A percentile compares a stretch with the other conserved stretches of the same genome.
phyloP scores from a whole-genome alignment of 2,113 vertebrate genomes.

The Hypomesus transpacificus region DNA sequence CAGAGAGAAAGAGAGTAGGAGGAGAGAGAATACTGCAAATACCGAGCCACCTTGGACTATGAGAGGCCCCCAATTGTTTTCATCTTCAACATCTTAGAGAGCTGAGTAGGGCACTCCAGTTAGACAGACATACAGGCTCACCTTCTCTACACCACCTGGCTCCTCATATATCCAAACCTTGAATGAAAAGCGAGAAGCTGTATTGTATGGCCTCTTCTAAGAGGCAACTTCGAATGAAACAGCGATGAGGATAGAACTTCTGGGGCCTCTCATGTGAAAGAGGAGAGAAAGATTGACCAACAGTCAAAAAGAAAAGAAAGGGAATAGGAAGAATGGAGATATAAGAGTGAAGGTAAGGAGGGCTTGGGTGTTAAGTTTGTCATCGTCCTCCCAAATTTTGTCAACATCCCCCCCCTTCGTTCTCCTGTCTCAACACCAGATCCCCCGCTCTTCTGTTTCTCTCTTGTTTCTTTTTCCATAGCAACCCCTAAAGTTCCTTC shows the following conservation, averaged over 20 bases:
- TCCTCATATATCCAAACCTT: conserved; percentile 18
- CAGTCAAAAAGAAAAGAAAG: conserved; percentile 34
- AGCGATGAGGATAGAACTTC: conserved; percentile 24
- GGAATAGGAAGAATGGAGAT: not conserved
- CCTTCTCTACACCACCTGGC: not conserved
- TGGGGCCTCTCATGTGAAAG: conserved; percentile 21
- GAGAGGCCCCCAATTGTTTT: not conserved
- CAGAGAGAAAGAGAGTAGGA: too few relatives aligned
- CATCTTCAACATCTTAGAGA: conserved; percentile 23
- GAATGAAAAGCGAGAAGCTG: not conserved
- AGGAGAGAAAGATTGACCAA: conserved; percentile 52
- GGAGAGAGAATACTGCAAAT: too few relatives aligned
- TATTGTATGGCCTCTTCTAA: conserved; percentile 16
- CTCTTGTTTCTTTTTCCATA: conserved; percentile 45
- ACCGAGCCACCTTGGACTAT: not conserved
- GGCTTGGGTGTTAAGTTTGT: not conserved
- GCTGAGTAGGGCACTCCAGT: conserved; percentile 58
- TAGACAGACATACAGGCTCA: conserved; percentile 32
- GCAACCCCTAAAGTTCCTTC: conserved; percentile 56
- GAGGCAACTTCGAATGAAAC: conserved; percentile 43
- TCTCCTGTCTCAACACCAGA: conserved; percentile 56
- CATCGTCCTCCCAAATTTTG: conserved; percentile 12
- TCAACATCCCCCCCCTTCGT: conserved; percentile 30
- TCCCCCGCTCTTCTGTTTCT: conserved; percentile 4
- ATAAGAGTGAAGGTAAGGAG: not conserved